Conservation (phyloP, 2,113 vertebrate genomes). For the Myrmecobius fasciatus region DNA sequence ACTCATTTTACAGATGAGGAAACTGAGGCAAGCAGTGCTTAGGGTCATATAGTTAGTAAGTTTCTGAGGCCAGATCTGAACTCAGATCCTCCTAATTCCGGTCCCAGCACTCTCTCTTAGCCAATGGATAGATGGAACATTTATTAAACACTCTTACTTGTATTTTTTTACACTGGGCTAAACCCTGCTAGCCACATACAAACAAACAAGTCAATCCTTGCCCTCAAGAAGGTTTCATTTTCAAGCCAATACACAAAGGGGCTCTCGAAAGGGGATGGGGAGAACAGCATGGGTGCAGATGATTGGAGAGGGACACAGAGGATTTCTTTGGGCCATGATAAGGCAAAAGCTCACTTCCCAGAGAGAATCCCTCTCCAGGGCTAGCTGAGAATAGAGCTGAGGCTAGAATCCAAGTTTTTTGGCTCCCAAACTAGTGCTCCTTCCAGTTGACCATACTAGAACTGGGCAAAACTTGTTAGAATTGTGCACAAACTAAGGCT, state of each 20-base stretch:
- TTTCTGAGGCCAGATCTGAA: too few relatives aligned
- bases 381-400: too few relatives aligned
- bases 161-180: neutral
- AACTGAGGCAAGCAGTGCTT: too few relatives aligned
- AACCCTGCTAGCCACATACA: neutral
- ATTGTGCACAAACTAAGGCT: neutral
- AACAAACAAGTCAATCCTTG: neutral
- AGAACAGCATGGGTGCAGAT: neutral
- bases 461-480: neutral
- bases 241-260: neutral
- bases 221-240: neutral
- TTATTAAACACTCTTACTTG: neutral
- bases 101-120: too few relatives aligned
- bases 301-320: fast-evolving
- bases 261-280: too few relatives aligned
- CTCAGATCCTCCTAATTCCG: too few relatives aligned
- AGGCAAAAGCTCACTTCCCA: neutral
- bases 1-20: too few relatives aligned
- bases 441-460: neutral
- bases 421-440: neutral
- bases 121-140: neutral
- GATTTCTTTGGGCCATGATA: neutral
- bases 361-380: neutral
- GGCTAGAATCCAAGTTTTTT: neutral
- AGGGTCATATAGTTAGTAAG: too few relatives aligned